These are phyloP conservation scores for Ligdia adustata DNA, from an alignment of 2,888 invertebrate genomes.

Conservation along the genomic window DNA sequence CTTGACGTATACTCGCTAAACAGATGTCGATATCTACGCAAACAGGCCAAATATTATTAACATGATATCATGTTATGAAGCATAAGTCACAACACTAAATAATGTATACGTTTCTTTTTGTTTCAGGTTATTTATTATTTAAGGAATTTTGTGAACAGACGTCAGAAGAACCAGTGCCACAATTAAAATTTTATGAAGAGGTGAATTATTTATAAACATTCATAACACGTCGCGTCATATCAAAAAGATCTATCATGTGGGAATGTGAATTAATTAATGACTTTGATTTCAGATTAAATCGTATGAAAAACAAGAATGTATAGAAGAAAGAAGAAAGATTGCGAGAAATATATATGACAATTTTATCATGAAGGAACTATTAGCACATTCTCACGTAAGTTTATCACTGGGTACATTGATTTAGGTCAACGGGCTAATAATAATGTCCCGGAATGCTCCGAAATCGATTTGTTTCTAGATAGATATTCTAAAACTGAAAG, in stretches of 20 bases:
- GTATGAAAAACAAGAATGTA: slow-evolving; percentile 99
- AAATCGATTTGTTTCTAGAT: no score
- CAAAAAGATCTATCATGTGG: slow-evolving; percentile 16
- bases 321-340: slow-evolving; percentile 97
- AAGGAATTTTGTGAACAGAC: slow-evolving; percentile 99
- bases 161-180: slow-evolving; percentile 98
- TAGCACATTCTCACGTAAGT: slow-evolving; percentile 99
- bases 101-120: slow-evolving; percentile 58
- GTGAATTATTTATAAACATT: slow-evolving; percentile 77
- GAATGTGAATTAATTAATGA: slow-evolving; percentile 23
- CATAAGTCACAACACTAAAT: no score
- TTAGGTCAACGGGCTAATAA: no score
- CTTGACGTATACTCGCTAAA: slow-evolving; percentile 31
- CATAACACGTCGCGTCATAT: slow-evolving; percentile 13
- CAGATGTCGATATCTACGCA: slow-evolving; percentile 31
- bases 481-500: no score
- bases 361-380: slow-evolving; percentile 99
- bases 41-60: slow-evolving; percentile 25
- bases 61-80: slow-evolving; percentile 26
- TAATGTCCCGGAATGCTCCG: no score
- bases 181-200: slow-evolving; percentile 99
- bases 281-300: slow-evolving; percentile 94
- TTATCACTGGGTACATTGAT: no score
- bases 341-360: slow-evolving; percentile 99
- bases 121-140: slow-evolving; percentile 98